phyloP scores from a whole-genome alignment of 2,113 vertebrate species.

The Mastomys natalensis region DNA sequence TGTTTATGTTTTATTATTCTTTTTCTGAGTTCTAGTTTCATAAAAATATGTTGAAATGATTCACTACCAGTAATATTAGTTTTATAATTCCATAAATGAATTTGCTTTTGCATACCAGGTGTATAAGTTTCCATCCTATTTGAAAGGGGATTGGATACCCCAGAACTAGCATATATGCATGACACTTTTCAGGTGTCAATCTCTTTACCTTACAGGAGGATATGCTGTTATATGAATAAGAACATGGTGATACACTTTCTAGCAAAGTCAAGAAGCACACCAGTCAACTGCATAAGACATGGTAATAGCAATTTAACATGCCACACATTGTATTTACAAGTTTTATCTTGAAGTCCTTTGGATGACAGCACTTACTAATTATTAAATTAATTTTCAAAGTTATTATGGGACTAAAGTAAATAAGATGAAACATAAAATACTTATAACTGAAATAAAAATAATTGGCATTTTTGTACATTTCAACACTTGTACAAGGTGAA shows the following conservation, averaged over 20 bases:
- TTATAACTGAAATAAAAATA: background rate
- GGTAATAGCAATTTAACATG: background rate
- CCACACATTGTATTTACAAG: background rate
- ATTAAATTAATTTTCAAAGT: background rate
- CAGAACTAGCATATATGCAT: background rate
- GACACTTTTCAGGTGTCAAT: background rate
- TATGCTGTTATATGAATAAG: background rate
- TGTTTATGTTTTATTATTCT: slow-evolving; percentile 31
- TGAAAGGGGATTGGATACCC: background rate
- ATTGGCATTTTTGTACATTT: background rate
- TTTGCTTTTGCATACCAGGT: background rate
- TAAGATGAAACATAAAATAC: background rate
- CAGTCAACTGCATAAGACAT: background rate
- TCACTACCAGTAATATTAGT: background rate
- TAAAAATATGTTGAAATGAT: background rate
- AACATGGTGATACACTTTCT: background rate
- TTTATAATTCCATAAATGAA: background rate
- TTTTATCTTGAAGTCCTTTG: background rate
- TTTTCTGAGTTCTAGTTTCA: background rate
- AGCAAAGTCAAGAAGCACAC: background rate
- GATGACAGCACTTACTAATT: background rate
- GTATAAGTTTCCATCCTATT: background rate
- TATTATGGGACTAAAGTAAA: slow-evolving; percentile 49
- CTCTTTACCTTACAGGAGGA: background rate
- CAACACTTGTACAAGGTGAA: background rate